Evolutionary conservation across 1,140 invertebrate species (phyloP).

Genomic region (Nixonia krombeini): DNA sequence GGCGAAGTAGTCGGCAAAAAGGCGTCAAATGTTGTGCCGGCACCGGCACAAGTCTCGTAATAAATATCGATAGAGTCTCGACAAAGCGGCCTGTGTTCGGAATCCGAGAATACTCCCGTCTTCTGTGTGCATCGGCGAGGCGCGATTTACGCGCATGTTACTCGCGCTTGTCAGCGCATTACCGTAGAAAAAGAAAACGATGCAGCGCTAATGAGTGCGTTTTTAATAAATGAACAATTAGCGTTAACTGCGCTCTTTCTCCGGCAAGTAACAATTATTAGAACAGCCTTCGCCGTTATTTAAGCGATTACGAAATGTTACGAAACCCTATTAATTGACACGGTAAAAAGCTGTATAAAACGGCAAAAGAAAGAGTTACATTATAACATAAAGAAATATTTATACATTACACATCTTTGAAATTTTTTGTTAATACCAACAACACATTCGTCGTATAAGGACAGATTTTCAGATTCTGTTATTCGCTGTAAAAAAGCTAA

Average conservation of each 20-base stretch:
- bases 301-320: no score
- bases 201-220: neutral
- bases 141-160: neutral
- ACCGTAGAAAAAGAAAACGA: neutral
- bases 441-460: no score
- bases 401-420: neutral
- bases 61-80: neutral
- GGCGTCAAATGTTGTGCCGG: no score
- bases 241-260: neutral
- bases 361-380: neutral
- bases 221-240: neutral
- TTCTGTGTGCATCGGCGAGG: neutral
- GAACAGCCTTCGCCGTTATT: no score
- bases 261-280: no score
- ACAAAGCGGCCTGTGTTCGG: neutral
- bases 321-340: no score
- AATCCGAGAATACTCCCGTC: neutral
- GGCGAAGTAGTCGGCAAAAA: neutral
- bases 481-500: no score
- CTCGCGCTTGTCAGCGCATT: neutral
- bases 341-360: no score
- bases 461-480: no score
- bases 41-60: neutral
- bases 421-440: no score
- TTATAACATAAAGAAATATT: neutral